A percentile compares a stretch with the other conserved stretches of the same genome.
phyloP scores from a whole-genome alignment of 2,113 vertebrate species.

The Anser cygnoides region DNA sequence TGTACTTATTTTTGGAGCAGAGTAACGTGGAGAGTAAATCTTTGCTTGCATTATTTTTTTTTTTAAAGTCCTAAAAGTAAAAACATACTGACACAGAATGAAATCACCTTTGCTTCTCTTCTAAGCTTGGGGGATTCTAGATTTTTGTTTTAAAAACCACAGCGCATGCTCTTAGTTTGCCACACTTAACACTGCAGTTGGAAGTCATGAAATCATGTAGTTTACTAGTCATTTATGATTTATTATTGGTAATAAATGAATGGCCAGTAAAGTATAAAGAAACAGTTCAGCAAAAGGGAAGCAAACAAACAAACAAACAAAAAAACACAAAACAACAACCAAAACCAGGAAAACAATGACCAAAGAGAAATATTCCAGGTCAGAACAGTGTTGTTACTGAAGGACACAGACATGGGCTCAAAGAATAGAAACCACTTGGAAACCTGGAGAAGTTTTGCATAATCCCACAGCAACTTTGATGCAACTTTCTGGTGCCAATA shows the following conservation, averaged over 20 bases:
- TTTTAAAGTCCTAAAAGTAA: neutral
- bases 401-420: neutral
- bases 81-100: neutral
- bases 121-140: neutral
- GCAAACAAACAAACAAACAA: neutral
- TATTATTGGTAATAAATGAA: neutral
- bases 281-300: neutral
- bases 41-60: no score
- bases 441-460: neutral
- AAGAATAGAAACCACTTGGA: neutral
- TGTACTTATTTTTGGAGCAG: neutral
- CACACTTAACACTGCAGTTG: neutral
- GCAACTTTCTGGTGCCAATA: neutral
- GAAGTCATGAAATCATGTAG: neutral
- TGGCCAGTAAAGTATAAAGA: neutral
- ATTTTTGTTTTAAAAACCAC: neutral
- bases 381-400: neutral
- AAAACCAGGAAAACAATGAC: neutral
- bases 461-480: neutral
- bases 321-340: neutral
- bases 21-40: no score
- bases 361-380: neutral
- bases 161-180: rapidly evolving
- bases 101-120: neutral
- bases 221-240: neutral